Conservation (phyloP, 1,140 invertebrate species). For the Neodiprion pinetum region DNA sequence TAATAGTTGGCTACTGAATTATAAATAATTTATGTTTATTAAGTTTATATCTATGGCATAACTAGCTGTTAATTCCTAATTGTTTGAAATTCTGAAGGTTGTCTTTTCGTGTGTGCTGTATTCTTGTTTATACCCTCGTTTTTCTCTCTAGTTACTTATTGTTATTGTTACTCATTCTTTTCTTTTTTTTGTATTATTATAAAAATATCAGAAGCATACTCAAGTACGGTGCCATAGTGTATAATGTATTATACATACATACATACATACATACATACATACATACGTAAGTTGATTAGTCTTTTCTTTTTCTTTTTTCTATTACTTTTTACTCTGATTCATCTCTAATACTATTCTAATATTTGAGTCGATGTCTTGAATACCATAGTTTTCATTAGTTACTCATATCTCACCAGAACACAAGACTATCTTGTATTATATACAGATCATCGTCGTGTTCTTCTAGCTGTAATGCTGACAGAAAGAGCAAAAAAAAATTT, state of each 20-base stretch:
- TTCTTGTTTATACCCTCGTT: neutral
- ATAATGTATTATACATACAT: neutral
- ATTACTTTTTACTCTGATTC: too few relatives aligned
- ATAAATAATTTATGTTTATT: slow-evolving; percentile 2
- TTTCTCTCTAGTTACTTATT: neutral
- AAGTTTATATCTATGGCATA: neutral
- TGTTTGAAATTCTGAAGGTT: neutral
- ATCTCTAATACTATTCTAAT: neutral
- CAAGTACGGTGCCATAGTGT: neutral
- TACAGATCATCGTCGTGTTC: too few relatives aligned
- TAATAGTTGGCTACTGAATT: neutral
- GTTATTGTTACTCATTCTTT: neutral
- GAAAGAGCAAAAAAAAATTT: too few relatives aligned
- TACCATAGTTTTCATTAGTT: neutral
- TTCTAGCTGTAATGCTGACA: too few relatives aligned
- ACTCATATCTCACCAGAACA: neutral
- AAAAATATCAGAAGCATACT: neutral
- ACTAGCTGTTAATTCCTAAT: neutral
- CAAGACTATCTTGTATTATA: neutral
- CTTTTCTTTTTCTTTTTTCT: neutral
- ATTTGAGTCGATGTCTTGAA: neutral
- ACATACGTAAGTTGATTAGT: neutral
- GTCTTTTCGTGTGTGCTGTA: neutral
- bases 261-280: too few relatives aligned
- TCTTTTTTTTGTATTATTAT: neutral